Evolutionary conservation across 2,113 vertebrate species (phyloP).

Genomic region (Lasiurus cinereus): DNA sequence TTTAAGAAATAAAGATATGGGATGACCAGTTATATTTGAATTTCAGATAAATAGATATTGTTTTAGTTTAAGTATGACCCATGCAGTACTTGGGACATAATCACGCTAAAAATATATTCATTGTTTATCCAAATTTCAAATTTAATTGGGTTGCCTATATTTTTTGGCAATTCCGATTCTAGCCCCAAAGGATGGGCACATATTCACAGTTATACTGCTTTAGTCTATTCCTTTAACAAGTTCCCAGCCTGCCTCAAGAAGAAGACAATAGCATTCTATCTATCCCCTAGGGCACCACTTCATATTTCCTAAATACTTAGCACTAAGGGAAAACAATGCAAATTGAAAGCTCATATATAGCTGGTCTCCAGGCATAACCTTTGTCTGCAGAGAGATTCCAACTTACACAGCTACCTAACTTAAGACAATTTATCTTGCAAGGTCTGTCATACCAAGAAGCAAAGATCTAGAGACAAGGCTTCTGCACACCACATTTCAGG

Average conservation of each 20-base stretch:
- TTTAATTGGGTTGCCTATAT: neutral
- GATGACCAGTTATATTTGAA: neutral
- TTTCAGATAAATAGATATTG: neutral
- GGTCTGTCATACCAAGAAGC: neutral
- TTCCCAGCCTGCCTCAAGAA: neutral
- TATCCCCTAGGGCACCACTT: neutral
- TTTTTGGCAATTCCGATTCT: neutral
- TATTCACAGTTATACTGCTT: neutral
- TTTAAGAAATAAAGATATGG: neutral
- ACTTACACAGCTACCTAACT: neutral
- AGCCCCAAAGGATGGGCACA: neutral
- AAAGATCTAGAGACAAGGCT: neutral
- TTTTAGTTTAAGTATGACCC: neutral
- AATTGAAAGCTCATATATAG: neutral
- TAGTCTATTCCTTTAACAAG: neutral
- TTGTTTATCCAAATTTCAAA: neutral
- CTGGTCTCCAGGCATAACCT: neutral
- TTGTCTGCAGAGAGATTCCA: neutral
- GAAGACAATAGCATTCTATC: neutral
- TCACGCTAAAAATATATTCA: neutral
- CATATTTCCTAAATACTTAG: neutral
- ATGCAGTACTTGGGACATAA: neutral
- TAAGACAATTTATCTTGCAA: neutral
- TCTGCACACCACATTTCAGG: neutral
- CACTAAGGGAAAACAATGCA: neutral